Evolutionary conservation across 2,113 vertebrate genomes (phyloP).

Genomic region (Accipiter cooperii): DNA sequence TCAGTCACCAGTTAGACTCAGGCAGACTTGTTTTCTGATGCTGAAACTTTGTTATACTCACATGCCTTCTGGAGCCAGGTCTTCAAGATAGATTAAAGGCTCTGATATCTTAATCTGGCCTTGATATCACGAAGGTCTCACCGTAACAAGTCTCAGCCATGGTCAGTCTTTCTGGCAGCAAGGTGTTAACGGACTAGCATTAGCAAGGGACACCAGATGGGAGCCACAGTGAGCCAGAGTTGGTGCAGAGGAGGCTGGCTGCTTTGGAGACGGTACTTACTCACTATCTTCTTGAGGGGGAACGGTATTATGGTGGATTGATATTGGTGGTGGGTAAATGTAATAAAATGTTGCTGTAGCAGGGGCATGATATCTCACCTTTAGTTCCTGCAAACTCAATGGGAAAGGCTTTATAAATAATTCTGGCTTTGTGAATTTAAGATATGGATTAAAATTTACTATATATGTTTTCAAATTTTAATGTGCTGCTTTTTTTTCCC

Average conservation of each 20-base stretch:
- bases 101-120: not conserved
- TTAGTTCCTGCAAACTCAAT: not conserved
- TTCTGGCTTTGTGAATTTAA: conserved; percentile 37
- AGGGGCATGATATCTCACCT: not conserved
- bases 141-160: not conserved
- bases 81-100: not conserved
- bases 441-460: conserved; percentile 34
- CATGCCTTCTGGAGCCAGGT: not conserved
- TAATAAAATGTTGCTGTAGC: not conserved
- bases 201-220: not conserved
- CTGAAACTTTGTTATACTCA: not conserved
- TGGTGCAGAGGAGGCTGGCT: not conserved
- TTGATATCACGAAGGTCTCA: not conserved
- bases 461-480: conserved; percentile 11
- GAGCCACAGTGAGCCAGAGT: not conserved
- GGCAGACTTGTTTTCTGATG: not conserved
- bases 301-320: not conserved
- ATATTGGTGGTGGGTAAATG: not conserved
- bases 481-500: not conserved
- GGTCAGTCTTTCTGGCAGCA: not conserved
- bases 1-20: not conserved
- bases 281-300: not conserved
- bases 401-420: conserved; percentile 23
- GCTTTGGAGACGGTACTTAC: not conserved
- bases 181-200: not conserved